phyloP scores from a whole-genome alignment of 2,888 invertebrate species.

The Nineta flava region DNA sequence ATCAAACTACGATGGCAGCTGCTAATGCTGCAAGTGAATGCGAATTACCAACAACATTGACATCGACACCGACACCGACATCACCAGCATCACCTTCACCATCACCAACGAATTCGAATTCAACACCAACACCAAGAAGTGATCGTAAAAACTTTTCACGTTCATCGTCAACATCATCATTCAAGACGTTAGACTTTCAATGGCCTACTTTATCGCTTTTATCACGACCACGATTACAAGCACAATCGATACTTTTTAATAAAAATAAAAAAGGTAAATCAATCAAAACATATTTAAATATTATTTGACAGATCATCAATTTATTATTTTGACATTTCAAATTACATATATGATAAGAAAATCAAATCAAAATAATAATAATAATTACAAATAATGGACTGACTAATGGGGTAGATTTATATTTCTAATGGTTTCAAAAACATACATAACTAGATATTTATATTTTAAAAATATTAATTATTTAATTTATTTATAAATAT shows the following conservation, averaged over 20 bases:
- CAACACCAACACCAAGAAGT: constrained; percentile 14
- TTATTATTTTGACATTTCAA: not conserved
- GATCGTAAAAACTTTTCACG: constrained; percentile 29
- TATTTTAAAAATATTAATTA: too few species aligned
- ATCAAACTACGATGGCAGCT: too few species aligned
- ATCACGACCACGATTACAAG: constrained; percentile 16
- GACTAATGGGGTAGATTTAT: too few species aligned
- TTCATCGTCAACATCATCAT: constrained; percentile 39
- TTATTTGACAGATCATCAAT: constrained; percentile 4
- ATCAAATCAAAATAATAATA: not conserved
- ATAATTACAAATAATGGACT: too few species aligned
- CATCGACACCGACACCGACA: too few species aligned
- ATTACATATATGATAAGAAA: not conserved
- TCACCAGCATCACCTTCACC: constrained; percentile 23
- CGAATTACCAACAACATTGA: constrained; percentile 13
- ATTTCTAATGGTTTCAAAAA: too few species aligned
- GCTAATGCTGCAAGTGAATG: constrained; percentile 29
- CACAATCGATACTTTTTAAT: constrained; percentile 11
- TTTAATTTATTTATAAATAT: too few species aligned
- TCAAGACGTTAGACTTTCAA: constrained; percentile 31
- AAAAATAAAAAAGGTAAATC: constrained; percentile 15
- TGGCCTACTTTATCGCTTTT: constrained; percentile 23
- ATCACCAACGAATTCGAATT: constrained; percentile 13
- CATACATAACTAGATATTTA: too few species aligned
- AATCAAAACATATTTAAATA: constrained; percentile 7